Base-by-base conservation (phyloP, 92 coral and sea anemone genomes). In the Bergia puertoricense region DNA sequence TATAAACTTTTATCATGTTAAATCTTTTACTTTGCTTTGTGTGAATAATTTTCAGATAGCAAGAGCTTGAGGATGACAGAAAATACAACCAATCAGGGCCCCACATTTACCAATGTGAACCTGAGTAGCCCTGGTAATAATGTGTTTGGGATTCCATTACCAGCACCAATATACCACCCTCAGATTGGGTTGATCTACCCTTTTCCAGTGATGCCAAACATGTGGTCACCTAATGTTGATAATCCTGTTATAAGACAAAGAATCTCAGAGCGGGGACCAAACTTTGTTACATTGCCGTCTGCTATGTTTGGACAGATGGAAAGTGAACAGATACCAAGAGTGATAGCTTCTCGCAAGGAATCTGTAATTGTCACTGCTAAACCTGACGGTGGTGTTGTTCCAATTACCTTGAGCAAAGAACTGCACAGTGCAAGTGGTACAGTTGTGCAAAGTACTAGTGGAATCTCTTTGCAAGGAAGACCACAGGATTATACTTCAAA, bases 161-260 rank as follows among this genome's bases (percentile, higher is more conserved):
- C 95, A 15, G 44, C 88, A 22, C 97, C 93, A 69, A 76, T 94
- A 13, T 87, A 91, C 39, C 86, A 90, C 36, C 95, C 94, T 67
- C 95, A 71, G 30, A 85, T 85, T 77, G 89, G 78, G 14, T 81
- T 87, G 46, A 65, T 88, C 15, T 88, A 89, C 77, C 97, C 97
- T 0, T 82, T 92, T 54, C 80, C 95, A 23, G 67, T 94, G 90
- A 37, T 92, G 72, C 90, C 92, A 23, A 89, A 86, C 11, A 59
- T 92, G 41, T 89, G 90, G 92, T 91, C 93, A 48, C 56, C 93
- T 8, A 88, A 85, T 62, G 76, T 66, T 57, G 69, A 84, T 48
- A 67, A 84, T 13, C 48, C 14, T 36, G 59, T 22, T 71, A 4
- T 69, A 22, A 30, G 87, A 50, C 87, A 84, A 71, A 84, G 87